These are phyloP conservation scores for Drosophila neonasuta DNA, from an alignment of 2,888 invertebrate species.

Conservation along the genomic window DNA sequence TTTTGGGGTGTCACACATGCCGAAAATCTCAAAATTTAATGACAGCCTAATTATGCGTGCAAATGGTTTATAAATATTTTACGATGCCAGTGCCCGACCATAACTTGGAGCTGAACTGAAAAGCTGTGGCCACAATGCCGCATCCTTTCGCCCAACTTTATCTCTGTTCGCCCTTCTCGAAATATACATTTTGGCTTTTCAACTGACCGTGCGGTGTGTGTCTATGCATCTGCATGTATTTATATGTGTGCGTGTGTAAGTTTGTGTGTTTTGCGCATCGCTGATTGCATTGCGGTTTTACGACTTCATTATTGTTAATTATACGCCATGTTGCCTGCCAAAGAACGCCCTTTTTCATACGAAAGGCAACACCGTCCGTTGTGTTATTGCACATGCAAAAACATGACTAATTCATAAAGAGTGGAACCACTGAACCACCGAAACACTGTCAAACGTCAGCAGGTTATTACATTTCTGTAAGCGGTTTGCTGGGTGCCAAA, in stretches of 20 bases:
- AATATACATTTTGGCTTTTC: constrained; percentile 56
- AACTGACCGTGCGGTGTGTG: constrained; percentile 37
- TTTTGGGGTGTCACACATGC: constrained; percentile 38
- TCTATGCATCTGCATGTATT: not conserved
- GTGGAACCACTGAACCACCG: constrained; percentile 27
- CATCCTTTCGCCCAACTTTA: constrained; percentile 18
- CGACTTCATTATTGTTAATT: constrained; percentile 79
- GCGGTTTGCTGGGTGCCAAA: constrained; percentile 17
- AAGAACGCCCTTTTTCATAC: constrained; percentile 20
- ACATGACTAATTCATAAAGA: constrained; percentile 50
- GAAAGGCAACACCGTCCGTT: constrained; percentile 9
- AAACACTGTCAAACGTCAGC: constrained; percentile 14
- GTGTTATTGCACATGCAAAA: constrained; percentile 37
- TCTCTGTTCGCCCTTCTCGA: constrained; percentile 12
- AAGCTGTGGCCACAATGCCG: constrained; percentile 32
- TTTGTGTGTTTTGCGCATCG: constrained; percentile 75
- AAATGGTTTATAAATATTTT: constrained; percentile 81
- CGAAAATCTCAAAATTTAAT: constrained; percentile 78
- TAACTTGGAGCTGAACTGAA: constrained; percentile 53
- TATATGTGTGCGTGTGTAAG: constrained; percentile 31
- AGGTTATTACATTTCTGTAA: constrained; percentile 22
- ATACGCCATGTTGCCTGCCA: constrained; percentile 62
- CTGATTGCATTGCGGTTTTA: constrained; percentile 77
- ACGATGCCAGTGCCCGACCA: constrained; percentile 54
- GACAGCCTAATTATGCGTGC: constrained; percentile 81